Conservation (phyloP, 2,113 vertebrate species). For the Fregetta grallaria region DNA sequence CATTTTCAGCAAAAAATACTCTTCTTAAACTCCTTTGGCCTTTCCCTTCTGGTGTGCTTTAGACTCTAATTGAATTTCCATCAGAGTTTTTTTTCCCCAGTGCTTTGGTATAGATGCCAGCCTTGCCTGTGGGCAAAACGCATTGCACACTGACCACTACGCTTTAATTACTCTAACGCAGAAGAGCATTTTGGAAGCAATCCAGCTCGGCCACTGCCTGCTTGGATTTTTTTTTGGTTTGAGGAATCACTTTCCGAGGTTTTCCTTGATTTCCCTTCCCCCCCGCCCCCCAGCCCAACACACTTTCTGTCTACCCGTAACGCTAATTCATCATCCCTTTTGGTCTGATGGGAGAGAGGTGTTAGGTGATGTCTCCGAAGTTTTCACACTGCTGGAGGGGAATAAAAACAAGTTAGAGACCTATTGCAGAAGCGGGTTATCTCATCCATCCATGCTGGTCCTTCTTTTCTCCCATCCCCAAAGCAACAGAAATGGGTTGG, state of each 20-base stretch:
- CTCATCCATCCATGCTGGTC: neutral
- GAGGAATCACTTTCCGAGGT: neutral
- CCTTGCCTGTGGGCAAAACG: neutral
- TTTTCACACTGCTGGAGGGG: neutral
- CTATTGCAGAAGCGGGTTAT: neutral
- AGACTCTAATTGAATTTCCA: neutral
- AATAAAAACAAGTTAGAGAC: neutral
- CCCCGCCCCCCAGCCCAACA: neutral
- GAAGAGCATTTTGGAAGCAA: neutral
- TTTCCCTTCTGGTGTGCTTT: neutral
- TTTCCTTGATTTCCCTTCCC: neutral
- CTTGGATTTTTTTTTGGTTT: neutral
- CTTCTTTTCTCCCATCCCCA: neutral
- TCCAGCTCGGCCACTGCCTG: neutral
- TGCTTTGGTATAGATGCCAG: neutral
- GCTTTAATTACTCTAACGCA: neutral
- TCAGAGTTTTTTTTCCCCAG: neutral
- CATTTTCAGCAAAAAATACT: neutral
- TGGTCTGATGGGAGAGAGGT: neutral
- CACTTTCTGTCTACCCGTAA: neutral
- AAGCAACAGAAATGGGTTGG: neutral
- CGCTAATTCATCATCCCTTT: neutral
- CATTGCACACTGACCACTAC: neutral
- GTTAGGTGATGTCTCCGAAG: neutral
- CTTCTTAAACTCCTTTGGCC: neutral